Evolutionary conservation across 2,113 vertebrate genomes (phyloP), one percentile per base, ranked within the genome.

Genomic region (Ceyx cyanopectus): DNA sequence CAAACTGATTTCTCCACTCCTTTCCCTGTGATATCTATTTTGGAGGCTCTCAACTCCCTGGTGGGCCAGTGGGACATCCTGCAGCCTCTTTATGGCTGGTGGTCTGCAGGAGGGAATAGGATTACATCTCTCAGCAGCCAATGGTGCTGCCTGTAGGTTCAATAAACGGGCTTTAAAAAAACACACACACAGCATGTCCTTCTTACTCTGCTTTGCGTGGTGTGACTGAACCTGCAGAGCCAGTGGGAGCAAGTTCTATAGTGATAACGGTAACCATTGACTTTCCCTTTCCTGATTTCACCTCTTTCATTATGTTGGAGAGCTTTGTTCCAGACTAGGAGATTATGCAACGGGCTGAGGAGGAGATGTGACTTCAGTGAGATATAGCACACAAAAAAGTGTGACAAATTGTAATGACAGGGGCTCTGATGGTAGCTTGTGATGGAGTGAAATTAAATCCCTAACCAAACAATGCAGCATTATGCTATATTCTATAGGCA

Each of bases 381-480:
- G 97, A 98, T 98, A 98, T 97, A 98, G 97, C 98, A 24, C 96
- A 97, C 97, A 98, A 97, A 98, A 98, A 97, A 94, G 95, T 98
- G 98, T 98, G 98, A 98, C 98, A 92, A 98, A 98, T 98, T 89
- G 97, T 94, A 84, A 91, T 98, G 98, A 98, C 98, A 98, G 96
- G 92, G 94, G 93, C 97, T 97, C 95, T 83, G 68, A 97, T 96
- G 97, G 97, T 97, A 92, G 29, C 97, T 97, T 95, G 97, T 98
- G 98, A 98, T 96, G 98, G 97, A 98, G 97, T 96, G 97, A 98
- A 98, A 98, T 97, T 97, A 98, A 98, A 98, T 98, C 98, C 96
- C 93, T 69, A 81, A 56, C 91, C 93, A 90, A 92, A 98, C 98
- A 98, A 98, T 97, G 67, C 96, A 58, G 96, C 97, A 97, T 98